Base-by-base conservation (phyloP, 2,888 invertebrate genomes). In the Punctoribates punctum region DNA sequence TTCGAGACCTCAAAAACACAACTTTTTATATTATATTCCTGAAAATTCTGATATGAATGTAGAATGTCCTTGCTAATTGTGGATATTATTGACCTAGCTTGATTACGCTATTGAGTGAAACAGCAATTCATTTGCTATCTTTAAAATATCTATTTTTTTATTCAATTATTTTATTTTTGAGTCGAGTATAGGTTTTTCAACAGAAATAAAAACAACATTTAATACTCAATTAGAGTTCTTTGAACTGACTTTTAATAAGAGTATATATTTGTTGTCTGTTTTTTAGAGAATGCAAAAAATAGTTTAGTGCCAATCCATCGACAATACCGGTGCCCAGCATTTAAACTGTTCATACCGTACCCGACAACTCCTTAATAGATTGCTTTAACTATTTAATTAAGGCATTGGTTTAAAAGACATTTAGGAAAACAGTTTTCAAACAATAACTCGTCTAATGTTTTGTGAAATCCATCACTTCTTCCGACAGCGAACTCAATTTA, bases 211-310 rank as follows among this genome's bases (percentile, higher is more conserved):
- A 70, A 38, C 46, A 70, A 48, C 72, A 48, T 72, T 72, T 72
- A 72, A 48, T 72, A 72, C 48, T 72, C 27, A 42, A 46, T 72
- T 46, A 72, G 48, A 72, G 72, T 72, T 72, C 25, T 20, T 48
- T 17, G 48, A 72, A 72, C 72, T 15, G 5, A 15, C 23, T 13
- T 15, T 60, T 60, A 27, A 60, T 60, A 27, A 57, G 23, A 23
- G 57, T 23, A 23, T 60, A 27, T 29, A 60, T 60, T 60, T 60
- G 57, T 25, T 57, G 9, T 57, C 11, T 57, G 8, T 57, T 23
- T 23, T 25, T 23, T 3, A 60, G 1, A 17, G 27, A 42, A 42
- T 11, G 15, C 60, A 60, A 29, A 27, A 27, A 60, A 29, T 29
- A 27, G 27, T 51, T 51, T 51, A 27, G 60, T 60, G 60, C 60